Evolutionary conservation across 2,113 vertebrate species (phyloP).

Genomic region (Phrynosoma blainvillii): DNA sequence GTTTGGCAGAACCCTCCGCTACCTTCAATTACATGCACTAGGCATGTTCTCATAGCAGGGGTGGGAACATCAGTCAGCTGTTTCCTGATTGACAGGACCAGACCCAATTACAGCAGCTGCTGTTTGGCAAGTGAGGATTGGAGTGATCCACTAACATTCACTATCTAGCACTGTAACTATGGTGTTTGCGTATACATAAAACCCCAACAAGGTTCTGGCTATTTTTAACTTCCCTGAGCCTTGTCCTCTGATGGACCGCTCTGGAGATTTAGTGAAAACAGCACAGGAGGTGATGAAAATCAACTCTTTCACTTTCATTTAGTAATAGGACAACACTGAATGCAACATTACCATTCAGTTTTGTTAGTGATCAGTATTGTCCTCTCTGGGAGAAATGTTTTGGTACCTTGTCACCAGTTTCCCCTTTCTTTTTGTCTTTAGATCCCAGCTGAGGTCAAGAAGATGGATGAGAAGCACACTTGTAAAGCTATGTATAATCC

Average conservation of each 20-base stretch:
- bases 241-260: neutral
- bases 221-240: neutral
- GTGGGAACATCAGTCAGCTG: neutral
- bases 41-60: neutral
- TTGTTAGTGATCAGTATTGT: neutral
- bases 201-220: too few relatives aligned
- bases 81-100: neutral
- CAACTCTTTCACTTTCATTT: neutral
- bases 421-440: constrained; percentile 10
- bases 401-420: neutral
- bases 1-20: neutral
- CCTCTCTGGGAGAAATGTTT: neutral
- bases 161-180: too few relatives aligned
- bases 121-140: neutral
- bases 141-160: neutral
- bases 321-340: too few relatives aligned
- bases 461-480: constrained; percentile 6
- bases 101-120: too few relatives aligned
- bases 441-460: constrained; percentile 60
- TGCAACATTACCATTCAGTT: neutral
- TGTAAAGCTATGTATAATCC: too few relatives aligned
- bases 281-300: too few relatives aligned
- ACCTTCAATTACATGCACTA: neutral
- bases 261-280: neutral
- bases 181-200: too few relatives aligned